A percentile compares a stretch with the other conserved stretches of the same genome.
These are phyloP conservation scores for Motacilla alba DNA, from an alignment of 2,113 vertebrate genomes.

Conservation along the genomic window DNA sequence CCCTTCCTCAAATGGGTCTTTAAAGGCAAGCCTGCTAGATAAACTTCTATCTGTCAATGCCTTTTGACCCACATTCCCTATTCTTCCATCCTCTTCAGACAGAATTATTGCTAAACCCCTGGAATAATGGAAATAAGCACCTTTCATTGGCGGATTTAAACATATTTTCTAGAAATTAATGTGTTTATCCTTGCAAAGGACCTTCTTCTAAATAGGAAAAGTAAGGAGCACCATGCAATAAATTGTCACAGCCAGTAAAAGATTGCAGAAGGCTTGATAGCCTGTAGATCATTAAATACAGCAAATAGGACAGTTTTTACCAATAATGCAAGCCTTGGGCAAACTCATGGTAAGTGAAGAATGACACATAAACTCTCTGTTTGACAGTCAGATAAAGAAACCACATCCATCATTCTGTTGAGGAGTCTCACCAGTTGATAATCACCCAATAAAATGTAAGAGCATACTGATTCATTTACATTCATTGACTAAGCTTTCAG, in stretches of 20 bases:
- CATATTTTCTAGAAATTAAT: constrained; percentile 31
- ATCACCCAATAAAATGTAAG: constrained; percentile 26
- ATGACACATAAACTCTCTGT: background rate
- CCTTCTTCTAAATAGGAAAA: background rate
- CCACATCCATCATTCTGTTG: constrained; percentile 23
- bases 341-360: background rate
- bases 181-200: constrained; percentile 19
- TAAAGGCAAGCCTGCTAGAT: background rate
- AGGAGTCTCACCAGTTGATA: constrained; percentile 11
- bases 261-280: constrained; percentile 5
- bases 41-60: background rate
- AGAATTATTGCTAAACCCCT: background rate
- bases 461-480: constrained; percentile 18
- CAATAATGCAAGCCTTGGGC: constrained; percentile 28
- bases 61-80: background rate
- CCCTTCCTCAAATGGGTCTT: background rate
- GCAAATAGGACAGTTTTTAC: constrained; percentile 35
- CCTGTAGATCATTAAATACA: constrained; percentile 33
- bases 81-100: background rate
- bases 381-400: constrained; percentile 32
- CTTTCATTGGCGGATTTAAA: background rate
- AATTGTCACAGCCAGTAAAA: background rate
- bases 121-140: background rate
- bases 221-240: background rate
- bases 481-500: constrained; percentile 4